Evolutionary conservation across 2,888 invertebrate genomes (phyloP).

Genomic region (Cistogaster globosa): DNA sequence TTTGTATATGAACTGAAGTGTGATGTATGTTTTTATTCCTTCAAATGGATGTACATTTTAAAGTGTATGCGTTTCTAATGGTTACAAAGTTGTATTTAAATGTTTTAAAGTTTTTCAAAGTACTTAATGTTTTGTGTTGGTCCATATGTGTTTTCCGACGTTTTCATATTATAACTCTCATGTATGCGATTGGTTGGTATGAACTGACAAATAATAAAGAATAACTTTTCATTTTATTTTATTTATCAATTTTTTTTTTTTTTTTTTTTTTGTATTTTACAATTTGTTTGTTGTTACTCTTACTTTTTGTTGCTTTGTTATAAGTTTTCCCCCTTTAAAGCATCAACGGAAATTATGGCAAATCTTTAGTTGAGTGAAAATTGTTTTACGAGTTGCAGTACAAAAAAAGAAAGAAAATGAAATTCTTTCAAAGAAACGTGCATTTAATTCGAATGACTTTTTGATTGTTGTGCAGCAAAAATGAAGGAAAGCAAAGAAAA

Average conservation of each 20-base stretch:
- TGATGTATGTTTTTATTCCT: conserved; percentile 49
- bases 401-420: background rate
- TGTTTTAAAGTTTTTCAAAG: conserved; percentile 30
- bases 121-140: conserved; percentile 8
- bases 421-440: conserved; percentile 58
- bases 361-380: conserved; percentile 60
- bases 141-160: background rate
- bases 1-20: conserved; percentile 11
- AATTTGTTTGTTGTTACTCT: conserved; percentile 41
- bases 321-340: background rate
- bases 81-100: conserved; percentile 60
- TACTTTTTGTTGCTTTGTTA: conserved; percentile 18
- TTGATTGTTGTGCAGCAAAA: conserved; percentile 56
- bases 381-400: conserved; percentile 44
- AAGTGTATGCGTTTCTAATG: conserved; percentile 50
- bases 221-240: conserved; percentile 30
- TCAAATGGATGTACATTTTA: conserved; percentile 33
- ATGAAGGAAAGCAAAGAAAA: background rate
- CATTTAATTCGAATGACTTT: conserved; percentile 66
- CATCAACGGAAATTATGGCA: conserved; percentile 60
- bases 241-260: no score
- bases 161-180: conserved; percentile 44
- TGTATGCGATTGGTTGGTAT: conserved; percentile 52
- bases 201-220: conserved; percentile 24
- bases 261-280: conserved; percentile 15